Evolutionary conservation across 2,888 invertebrate genomes (phyloP).

Genomic region (Amiota communis): DNA sequence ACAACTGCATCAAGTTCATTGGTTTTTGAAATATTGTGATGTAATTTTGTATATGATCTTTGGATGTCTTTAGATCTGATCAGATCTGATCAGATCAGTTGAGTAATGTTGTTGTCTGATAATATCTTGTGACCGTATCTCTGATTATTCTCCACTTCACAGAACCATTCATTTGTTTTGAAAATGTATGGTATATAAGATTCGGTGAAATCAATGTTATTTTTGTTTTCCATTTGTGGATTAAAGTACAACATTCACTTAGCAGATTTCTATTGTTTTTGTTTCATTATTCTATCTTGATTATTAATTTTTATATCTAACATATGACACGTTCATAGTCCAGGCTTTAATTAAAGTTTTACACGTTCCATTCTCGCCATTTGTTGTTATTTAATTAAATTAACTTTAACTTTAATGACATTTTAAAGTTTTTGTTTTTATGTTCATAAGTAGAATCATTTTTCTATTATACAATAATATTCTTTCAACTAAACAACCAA

Average conservation of each 20-base stretch:
- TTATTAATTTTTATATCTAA: slow-evolving; percentile 11
- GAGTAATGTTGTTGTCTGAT: too few species aligned
- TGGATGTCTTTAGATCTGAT: too few species aligned
- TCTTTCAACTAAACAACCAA: not conserved
- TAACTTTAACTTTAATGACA: slow-evolving; percentile 61
- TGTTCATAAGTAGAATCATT: not conserved
- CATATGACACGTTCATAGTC: slow-evolving; percentile 31
- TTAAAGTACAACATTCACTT: not conserved
- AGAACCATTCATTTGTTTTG: too few species aligned
- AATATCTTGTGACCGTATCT: too few species aligned
- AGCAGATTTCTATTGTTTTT: not conserved
- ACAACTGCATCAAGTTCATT: too few species aligned
- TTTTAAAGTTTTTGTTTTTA: slow-evolving; percentile 51
- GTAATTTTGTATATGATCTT: too few species aligned
- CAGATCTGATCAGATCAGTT: too few species aligned
- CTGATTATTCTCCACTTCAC: too few species aligned
- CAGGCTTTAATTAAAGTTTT: not conserved
- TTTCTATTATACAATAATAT: not conserved
- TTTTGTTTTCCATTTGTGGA: not conserved
- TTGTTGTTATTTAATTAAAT: slow-evolving; percentile 50
- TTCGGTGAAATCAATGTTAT: too few species aligned
- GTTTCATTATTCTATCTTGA: slow-evolving; percentile 8
- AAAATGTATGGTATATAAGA: too few species aligned
- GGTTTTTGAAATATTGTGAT: too few species aligned
- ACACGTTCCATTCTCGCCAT: slow-evolving; percentile 8